These are phyloP conservation scores for Elephas maximus DNA, from an alignment of 2,113 vertebrate genomes.

Conservation along the genomic window DNA sequence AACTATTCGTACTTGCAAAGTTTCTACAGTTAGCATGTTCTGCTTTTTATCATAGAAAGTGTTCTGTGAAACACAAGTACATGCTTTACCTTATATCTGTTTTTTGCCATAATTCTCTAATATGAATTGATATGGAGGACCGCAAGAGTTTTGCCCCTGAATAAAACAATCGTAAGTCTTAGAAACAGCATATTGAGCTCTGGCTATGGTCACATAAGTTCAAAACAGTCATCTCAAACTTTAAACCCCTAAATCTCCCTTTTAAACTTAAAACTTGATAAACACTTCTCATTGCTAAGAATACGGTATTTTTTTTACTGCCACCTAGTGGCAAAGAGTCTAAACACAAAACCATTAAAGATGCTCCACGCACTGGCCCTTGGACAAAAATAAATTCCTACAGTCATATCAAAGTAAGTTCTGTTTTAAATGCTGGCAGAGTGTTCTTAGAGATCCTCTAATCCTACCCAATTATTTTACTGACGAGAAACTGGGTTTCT, in stretches of 20 bases:
- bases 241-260: constrained; percentile 8
- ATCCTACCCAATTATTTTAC: not conserved
- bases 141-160: not conserved
- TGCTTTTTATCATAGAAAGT: constrained; percentile 42
- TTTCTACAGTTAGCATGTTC: constrained; percentile 34
- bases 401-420: not conserved
- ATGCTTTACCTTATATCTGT: not conserved
- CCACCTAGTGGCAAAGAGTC: constrained; percentile 71
- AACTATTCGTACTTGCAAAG: constrained; percentile 22
- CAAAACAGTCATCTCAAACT: constrained; percentile 34
- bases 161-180: constrained; percentile 17
- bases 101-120: not conserved
- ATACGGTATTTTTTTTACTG: constrained; percentile 49
- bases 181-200: not conserved
- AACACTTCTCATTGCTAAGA: not conserved
- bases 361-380: not conserved
- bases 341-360: constrained; percentile 63
- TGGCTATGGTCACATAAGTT: not conserved
- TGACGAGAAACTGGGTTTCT: constrained; percentile 27
- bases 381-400: constrained; percentile 19
- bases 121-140: not conserved
- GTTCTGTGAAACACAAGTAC: constrained; percentile 35
- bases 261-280: constrained; percentile 49
- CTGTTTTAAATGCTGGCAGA: constrained; percentile 32
- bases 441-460: not conserved